phyloP scores from a whole-genome alignment of 2,113 vertebrate species.

The Rhabdornis inornatus region DNA sequence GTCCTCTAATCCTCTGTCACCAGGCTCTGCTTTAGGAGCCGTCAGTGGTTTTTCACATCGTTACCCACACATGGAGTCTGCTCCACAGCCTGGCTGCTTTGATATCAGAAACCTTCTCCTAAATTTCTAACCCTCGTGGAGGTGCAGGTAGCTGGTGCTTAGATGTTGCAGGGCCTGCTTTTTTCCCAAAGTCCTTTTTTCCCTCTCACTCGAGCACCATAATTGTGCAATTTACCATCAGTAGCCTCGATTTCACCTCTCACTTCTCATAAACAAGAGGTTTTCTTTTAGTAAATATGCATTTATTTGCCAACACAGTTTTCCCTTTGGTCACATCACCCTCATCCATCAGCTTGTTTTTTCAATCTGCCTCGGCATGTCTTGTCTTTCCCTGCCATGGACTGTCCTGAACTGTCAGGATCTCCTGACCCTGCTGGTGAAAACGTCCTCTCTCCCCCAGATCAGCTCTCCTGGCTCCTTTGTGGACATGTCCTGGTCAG shows the following conservation, averaged over 20 bases:
- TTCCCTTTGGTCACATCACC: not conserved
- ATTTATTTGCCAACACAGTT: not conserved
- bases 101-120: slow-evolving; percentile 43
- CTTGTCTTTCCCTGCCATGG: not conserved
- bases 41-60: slow-evolving; percentile 56
- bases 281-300: not conserved
- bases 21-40: slow-evolving; percentile 34
- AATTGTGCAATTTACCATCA: not conserved
- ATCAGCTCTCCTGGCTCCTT: not conserved
- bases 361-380: not conserved
- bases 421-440: slow-evolving; percentile 16
- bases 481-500: slow-evolving; percentile 24
- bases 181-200: not conserved
- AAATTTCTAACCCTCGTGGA: not conserved
- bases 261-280: not conserved
- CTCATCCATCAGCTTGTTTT: not conserved
- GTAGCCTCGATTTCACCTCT: not conserved
- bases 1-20: slow-evolving; percentile 26
- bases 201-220: not conserved
- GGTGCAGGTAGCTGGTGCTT: not conserved
- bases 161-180: not conserved
- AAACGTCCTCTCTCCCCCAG: not conserved
- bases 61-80: slow-evolving; percentile 31
- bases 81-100: slow-evolving; percentile 1
- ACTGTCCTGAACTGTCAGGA: not conserved